Base-by-base conservation (phyloP, 2,113 vertebrate species). In the Miniopterus natalensis region DNA sequence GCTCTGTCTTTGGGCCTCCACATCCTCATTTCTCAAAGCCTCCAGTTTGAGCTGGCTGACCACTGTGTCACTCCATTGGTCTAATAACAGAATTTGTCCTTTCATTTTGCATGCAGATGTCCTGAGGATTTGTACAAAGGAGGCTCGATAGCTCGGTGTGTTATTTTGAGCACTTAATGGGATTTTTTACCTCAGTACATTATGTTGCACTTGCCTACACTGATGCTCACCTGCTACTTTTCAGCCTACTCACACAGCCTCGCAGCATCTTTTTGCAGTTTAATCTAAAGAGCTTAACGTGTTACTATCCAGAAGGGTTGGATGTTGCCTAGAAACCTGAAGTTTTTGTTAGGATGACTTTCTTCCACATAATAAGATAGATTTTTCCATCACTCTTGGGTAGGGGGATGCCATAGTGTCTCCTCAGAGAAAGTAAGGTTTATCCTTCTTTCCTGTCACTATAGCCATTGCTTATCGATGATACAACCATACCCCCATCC, bases 131-230 rank as follows among this genome's bases (percentile, higher is more conserved):
- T 95, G 65, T 88, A 91, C 77, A 97, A 94, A 96, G 77, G 77
- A 95, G 78, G 78, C 55, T 97, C 96, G 93, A 96, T 96, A 92
- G 73, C 85, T 90, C 0, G 0, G 10, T 90, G 59, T 97, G 71
- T 97, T 97, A 94, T 96, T 97, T 92, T 94, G 95, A 96, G 91
- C 96, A 71, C 73, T 96, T 97, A 96, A 96, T 95, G 88, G 91
- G 77, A 94, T 92, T 96, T 95, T 95, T 97, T 77, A 87, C 78
- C 85, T 88, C 45, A 21, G 85, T 66, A 96, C 90, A 95, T 97
- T 96, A 95, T 93, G 80, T 95, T 95, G 92, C 73, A 92, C 90
- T 97, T 97, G 95, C 95, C 88, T 95, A 96, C 95, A 92, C 95
- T 68, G 77, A 96, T 2, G 45, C 91, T 97, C 93, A 97, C 96